Evolutionary conservation across 2,888 invertebrate species (phyloP), one percentile per base, ranked within the genome.

Genomic region (Julus scanicus): DNA sequence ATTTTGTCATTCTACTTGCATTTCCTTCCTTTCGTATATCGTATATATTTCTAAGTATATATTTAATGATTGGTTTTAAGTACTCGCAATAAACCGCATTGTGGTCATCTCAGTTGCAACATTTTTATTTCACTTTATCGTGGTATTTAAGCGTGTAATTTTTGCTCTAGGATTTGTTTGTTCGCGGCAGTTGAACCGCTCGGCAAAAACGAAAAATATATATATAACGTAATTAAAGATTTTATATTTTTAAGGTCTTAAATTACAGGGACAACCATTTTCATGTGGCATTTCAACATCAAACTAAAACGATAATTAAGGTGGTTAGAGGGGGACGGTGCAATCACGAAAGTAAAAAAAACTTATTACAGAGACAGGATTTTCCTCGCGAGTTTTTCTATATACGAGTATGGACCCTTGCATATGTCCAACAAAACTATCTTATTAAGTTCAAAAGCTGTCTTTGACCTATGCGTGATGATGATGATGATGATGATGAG

Each of bases 161-260:
- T 20, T 20, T 63, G 63, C 63, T 63, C n/a, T 20, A 2, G 17
- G 20, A 63, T 63, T 63, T 63, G 63, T 63, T 63, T 63, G 63
- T 20, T 20, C 20, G 63, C 63, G 17, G 29, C 29, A 29, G 9
- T 63, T 63, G n/a, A 63, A 63, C 63, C 63, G 63, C 63, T 20
- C 5, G n/a, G 53, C 53, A 53, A 53, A 53, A 53, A 53, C 11
- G 17, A 53, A 53, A 13, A 15, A 53, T 5, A 48, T 48, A 48
- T 48, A 48, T 53, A 53, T 53, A 9, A 17, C 20, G 63, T 63
- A 63, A 63, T 63, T 63, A 63, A 63, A 63, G n/a, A 63, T 63
- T 63, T 63, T 63, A 63, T 63, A 63, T 63, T 63, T 63, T 20
- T 63, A 63, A 63, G 63, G 63, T 20, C 63, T 63, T 63, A 63